Conservation (phyloP, 2,888 invertebrate genomes). For the Volucella inflata region DNA sequence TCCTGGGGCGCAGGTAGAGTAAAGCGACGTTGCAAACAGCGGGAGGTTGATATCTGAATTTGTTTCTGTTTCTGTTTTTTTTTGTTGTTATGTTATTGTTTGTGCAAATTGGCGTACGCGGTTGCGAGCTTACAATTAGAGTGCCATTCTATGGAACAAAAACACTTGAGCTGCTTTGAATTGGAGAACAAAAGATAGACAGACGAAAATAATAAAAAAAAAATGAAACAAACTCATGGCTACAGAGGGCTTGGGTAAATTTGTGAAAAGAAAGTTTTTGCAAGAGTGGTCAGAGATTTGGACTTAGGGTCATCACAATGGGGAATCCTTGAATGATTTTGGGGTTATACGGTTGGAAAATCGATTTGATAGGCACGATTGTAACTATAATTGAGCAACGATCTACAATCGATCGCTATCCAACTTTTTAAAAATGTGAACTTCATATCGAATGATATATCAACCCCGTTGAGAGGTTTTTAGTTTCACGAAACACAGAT, state of each 20-base stretch:
- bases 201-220: not conserved
- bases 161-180: constrained; percentile 28
- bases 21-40: not conserved
- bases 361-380: no score
- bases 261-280: constrained; percentile 38
- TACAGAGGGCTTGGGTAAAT: constrained; percentile 1
- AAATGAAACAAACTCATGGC: not conserved
- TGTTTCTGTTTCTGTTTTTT: not conserved
- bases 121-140: constrained; percentile 62
- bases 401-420: no score
- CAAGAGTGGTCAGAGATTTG: not conserved
- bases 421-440: no score
- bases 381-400: no score
- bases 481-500: no score
- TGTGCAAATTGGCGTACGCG: constrained; percentile 58
- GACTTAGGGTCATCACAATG: not conserved
- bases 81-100: not conserved
- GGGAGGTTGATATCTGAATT: not conserved
- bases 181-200: not conserved
- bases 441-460: no score
- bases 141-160: constrained; percentile 36
- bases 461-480: no score
- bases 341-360: no score
- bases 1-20: not conserved
- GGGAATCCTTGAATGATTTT: constrained; percentile 22